These are phyloP conservation scores for Calliscelio sp. DNA, from an alignment of 2,888 invertebrate species.

Conservation along the genomic window DNA sequence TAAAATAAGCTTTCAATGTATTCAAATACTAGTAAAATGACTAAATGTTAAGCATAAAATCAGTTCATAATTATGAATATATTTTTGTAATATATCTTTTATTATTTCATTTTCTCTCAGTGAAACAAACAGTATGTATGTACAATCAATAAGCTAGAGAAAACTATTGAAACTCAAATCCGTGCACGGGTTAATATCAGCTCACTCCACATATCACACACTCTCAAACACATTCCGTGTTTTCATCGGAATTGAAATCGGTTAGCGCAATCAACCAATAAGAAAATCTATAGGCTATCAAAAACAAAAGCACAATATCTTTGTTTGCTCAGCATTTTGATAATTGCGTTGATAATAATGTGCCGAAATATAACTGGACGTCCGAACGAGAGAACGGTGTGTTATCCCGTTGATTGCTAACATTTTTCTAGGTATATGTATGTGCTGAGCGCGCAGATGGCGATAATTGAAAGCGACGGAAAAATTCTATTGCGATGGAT, in stretches of 20 bases:
- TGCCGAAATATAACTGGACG: constrained; percentile 38
- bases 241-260: constrained; percentile 70
- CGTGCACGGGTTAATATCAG: constrained; percentile 68
- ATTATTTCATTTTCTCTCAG: no score
- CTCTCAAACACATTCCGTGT: no score
- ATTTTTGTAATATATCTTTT: no score
- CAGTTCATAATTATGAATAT: no score
- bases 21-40: no score
- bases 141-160: constrained; percentile 66
- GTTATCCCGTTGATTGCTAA: constrained; percentile 26
- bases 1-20: no score
- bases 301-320: constrained; percentile 47
- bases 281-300: constrained; percentile 55
- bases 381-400: constrained; percentile 13
- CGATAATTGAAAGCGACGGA: constrained; percentile 53
- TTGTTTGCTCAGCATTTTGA: constrained; percentile 32
- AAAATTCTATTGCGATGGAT: constrained; percentile 56
- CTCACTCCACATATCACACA: constrained; percentile 59
- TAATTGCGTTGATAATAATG: constrained; percentile 60
- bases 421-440: constrained; percentile 2
- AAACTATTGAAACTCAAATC: constrained; percentile 71
- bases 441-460: no score
- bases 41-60: no score
- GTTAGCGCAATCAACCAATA: constrained; percentile 72
- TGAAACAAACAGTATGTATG: no score